phyloP scores from a whole-genome alignment of 2,113 vertebrate genomes.

The Tragelaphus scriptus region DNA sequence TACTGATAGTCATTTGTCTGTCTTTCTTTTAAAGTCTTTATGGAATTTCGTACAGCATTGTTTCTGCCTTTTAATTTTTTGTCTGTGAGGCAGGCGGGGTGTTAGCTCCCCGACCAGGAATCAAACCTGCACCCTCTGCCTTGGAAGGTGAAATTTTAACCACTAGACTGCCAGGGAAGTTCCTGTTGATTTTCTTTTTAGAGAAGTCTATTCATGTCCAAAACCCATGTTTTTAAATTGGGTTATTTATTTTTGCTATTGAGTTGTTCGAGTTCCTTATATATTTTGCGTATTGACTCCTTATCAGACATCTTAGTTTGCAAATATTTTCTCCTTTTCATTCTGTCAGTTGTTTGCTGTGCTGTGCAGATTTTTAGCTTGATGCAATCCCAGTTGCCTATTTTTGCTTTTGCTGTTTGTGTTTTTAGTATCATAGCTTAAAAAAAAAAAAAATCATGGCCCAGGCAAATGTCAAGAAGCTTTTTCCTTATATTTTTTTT shows the following conservation, averaged over 20 bases:
- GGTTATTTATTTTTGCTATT: background rate
- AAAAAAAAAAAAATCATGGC: background rate
- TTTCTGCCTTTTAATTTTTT: background rate
- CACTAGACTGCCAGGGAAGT: background rate
- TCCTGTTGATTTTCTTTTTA: background rate
- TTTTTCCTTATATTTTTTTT: background rate
- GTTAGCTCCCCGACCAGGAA: background rate
- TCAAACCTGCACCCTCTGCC: background rate
- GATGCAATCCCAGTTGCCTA: background rate
- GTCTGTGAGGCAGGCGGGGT: background rate
- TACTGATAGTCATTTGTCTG: background rate
- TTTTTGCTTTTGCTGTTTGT: background rate
- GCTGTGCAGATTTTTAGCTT: background rate
- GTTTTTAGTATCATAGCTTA: background rate
- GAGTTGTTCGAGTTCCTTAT: background rate
- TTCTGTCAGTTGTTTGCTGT: background rate
- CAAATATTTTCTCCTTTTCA: background rate
- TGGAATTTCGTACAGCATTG: background rate
- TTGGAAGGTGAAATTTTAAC: background rate
- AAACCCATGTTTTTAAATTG: background rate
- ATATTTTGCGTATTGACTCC: background rate
- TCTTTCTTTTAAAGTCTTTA: background rate
- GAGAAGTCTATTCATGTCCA: background rate
- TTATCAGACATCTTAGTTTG: background rate
- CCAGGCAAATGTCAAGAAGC: background rate